These are phyloP conservation scores for Papilio glaucus DNA, from an alignment of 1,140 invertebrate species.

Conservation along the genomic window DNA sequence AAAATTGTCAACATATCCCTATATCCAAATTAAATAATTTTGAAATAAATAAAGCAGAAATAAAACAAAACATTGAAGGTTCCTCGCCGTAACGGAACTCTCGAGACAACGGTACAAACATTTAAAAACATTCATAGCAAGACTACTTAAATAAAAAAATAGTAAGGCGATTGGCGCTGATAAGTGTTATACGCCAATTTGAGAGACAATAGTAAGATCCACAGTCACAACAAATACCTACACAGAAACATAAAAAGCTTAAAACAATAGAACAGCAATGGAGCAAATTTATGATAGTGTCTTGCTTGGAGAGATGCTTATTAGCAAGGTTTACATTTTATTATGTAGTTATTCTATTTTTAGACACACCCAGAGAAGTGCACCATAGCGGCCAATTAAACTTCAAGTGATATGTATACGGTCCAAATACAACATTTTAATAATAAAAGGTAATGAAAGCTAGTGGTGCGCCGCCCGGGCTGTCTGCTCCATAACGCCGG, in stretches of 20 bases:
- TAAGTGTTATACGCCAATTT: slow-evolving; percentile 60
- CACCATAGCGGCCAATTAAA: slow-evolving; percentile 56
- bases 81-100: slow-evolving; percentile 60
- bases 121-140: slow-evolving; percentile 75
- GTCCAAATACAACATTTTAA: slow-evolving; percentile 18
- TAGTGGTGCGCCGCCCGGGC: slow-evolving; percentile 59
- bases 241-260: slow-evolving; percentile 77
- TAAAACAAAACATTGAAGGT: slow-evolving; percentile 55
- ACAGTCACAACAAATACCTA: slow-evolving; percentile 76
- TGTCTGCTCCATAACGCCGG: slow-evolving; percentile 71
- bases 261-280: slow-evolving; percentile 70
- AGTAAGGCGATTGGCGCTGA: slow-evolving; percentile 57
- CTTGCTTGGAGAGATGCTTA: slow-evolving; percentile 69
- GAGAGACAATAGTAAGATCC: slow-evolving; percentile 69
- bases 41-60: slow-evolving; percentile 44
- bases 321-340: slow-evolving; percentile 66
- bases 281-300: slow-evolving; percentile 69
- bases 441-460: slow-evolving; percentile 39
- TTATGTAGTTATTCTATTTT: slow-evolving; percentile 57
- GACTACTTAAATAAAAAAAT: slow-evolving; percentile 71
- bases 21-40: slow-evolving; percentile 37
- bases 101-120: slow-evolving; percentile 67
- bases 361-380: slow-evolving; percentile 64
- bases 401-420: not conserved
- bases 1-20: slow-evolving; percentile 37